These are phyloP conservation scores for Lutraria lutraria DNA, from an alignment of 2,888 invertebrate species.

Conservation along the genomic window DNA sequence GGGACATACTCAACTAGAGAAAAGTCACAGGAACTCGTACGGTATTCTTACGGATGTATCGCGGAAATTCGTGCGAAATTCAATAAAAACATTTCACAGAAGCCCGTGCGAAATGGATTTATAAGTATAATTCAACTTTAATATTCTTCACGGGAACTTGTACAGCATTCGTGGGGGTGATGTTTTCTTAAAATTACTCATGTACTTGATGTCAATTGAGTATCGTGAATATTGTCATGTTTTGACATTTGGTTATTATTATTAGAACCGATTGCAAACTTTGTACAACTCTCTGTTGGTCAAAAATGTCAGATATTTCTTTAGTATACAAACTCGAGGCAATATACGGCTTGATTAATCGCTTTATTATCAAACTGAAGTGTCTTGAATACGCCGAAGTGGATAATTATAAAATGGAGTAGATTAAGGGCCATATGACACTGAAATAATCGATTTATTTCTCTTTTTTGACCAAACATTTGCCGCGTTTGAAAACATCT, in stretches of 20 bases:
- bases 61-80: too few relatives aligned
- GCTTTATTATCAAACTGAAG: slow-evolving; percentile 17
- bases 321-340: background rate
- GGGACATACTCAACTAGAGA: too few relatives aligned
- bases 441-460: slow-evolving; percentile 13
- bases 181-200: background rate
- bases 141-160: background rate
- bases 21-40: too few relatives aligned
- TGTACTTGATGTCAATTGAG: background rate
- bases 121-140: too few relatives aligned
- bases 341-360: background rate
- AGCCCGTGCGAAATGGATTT: too few relatives aligned
- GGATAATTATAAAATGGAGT: slow-evolving; percentile 4
- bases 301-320: slow-evolving; percentile 14
- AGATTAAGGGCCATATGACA: background rate
- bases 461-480: background rate
- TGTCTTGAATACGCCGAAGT: background rate
- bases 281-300: slow-evolving; percentile 20
- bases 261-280: background rate
- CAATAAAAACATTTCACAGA: too few relatives aligned
- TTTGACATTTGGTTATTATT: slow-evolving; percentile 4
- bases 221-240: background rate
- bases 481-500: background rate
- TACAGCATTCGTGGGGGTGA: background rate
- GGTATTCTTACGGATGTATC: too few relatives aligned